Evolutionary conservation across 2,888 invertebrate genomes (phyloP), one percentile per base, ranked within the genome.

Genomic region (Cenopis cana): DNA sequence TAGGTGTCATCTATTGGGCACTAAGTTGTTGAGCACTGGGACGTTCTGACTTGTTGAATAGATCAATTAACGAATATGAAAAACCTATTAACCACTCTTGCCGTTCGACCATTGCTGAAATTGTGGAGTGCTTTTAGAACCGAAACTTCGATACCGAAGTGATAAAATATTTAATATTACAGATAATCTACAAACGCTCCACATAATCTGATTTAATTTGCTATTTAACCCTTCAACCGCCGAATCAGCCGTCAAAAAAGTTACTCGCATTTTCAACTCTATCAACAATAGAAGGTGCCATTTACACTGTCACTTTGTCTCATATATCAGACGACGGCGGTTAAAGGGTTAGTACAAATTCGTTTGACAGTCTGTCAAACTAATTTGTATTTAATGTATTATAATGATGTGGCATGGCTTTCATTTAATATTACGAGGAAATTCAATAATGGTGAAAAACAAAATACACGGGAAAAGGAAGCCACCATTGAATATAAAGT

Each of bases 361-460:
- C 46, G 64, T 56, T 72, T 67, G 60, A 60, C 18, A 18, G 52
- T 18, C 2, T 46, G 52, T 60, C 14, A 66, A 67, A 61, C 67
- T 49, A 61, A 55, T 60, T 61, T 61, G 66, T 61, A 68, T 65
- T 49, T 57, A 60, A 57, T 70, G 49, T 66, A 46, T 17, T 9
- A 50, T 41, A 61, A 24, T 55, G 72, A 74, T 74, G 69, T 73
- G 74, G 84, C 85, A 86, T 86, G 85, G 86, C 85, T 86, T 85
- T 82, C 78, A 77, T 74, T 81, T 78, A 80, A 74, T 18, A 20
- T 55, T 12, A 9, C 14, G 41, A 18, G 11, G 1, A 49, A 61
- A 55, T 46, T 67, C 10, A 24, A 59, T 59, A 59, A 12, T 29
- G 52, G 8, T 61, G 38, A 50, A 54, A 38, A 36, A 49, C 2